phyloP scores from a whole-genome alignment of 2,888 invertebrate genomes.

The Corythucha ciliata region DNA sequence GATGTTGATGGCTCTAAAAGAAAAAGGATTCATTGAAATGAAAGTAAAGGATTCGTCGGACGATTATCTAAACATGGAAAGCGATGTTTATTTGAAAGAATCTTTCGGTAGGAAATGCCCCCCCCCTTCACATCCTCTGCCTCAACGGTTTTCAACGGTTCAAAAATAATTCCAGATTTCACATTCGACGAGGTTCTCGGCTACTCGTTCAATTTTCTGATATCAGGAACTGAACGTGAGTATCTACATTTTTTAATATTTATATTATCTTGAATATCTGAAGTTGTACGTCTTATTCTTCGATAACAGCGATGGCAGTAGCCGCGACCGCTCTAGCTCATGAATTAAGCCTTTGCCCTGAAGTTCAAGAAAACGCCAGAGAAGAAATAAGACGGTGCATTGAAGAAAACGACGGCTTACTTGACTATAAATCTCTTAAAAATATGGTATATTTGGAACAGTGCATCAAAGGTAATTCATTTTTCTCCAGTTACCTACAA shows the following conservation, averaged over 20 bases:
- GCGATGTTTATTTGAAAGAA: not conserved
- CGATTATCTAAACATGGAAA: conserved; percentile 16
- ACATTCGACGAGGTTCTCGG: conserved; percentile 18
- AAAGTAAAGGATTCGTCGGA: conserved; percentile 10
- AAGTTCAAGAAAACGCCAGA: conserved; percentile 18
- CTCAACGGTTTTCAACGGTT: not conserved
- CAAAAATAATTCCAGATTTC: conserved; percentile 13
- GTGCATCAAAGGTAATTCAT: conserved; percentile 15
- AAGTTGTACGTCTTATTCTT: not conserved
- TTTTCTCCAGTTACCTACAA: not conserved
- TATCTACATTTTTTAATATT: not conserved
- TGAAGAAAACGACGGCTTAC: not conserved
- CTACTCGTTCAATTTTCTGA: conserved; percentile 20
- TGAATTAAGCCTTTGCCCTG: conserved; percentile 12
- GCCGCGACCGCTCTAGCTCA: conserved; percentile 5
- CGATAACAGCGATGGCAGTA: conserved; percentile 1
- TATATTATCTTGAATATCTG: not conserved
- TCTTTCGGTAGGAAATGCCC: not conserved
- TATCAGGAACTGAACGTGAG: conserved; percentile 22
- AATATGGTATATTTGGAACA: conserved; percentile 22
- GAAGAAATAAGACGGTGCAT: conserved; percentile 10
- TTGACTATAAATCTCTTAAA: conserved; percentile 16
- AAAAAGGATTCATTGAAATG: conserved; percentile 18
- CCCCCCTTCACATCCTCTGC: not conserved
- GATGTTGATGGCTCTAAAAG: conserved; percentile 15